Conservation (phyloP, 2,113 vertebrate genomes). For the Oxyura jamaicensis region DNA sequence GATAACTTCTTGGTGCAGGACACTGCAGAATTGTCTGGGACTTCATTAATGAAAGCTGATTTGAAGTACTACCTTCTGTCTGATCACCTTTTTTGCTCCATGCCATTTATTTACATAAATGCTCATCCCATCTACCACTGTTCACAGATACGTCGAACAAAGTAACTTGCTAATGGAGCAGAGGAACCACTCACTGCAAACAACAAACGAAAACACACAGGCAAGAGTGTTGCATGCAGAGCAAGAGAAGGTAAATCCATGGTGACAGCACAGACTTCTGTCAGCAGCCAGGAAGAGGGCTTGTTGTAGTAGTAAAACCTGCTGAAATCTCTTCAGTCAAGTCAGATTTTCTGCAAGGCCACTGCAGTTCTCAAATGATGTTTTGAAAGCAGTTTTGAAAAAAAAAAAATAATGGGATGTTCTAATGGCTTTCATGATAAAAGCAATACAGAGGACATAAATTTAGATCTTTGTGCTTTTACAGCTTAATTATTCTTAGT, state of each 20-base stretch:
- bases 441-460: background rate
- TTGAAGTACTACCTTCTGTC: background rate
- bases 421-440: background rate
- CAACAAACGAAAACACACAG: conserved; percentile 88
- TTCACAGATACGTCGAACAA: conserved; percentile 89
- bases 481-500: background rate
- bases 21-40: background rate
- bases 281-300: background rate
- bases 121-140: background rate
- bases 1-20: background rate
- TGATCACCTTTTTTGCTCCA: background rate
- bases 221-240: conserved; percentile 92
- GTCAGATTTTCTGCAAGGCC: background rate
- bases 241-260: conserved; percentile 90
- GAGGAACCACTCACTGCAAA: conserved; percentile 90
- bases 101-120: rapidly evolving
- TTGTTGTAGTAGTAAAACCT: background rate
- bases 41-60: background rate
- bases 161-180: conserved; percentile 92
- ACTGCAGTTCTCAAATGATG: background rate
- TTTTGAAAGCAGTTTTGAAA: background rate
- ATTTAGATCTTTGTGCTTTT: background rate
- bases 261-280: background rate
- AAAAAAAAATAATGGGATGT: background rate
- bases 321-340: background rate